A percentile compares a stretch with the other conserved stretches of the same genome.
Evolutionary conservation across 2,797 vertebrate species (phyloP).

Genomic region (Leptoclinus maculatus): DNA sequence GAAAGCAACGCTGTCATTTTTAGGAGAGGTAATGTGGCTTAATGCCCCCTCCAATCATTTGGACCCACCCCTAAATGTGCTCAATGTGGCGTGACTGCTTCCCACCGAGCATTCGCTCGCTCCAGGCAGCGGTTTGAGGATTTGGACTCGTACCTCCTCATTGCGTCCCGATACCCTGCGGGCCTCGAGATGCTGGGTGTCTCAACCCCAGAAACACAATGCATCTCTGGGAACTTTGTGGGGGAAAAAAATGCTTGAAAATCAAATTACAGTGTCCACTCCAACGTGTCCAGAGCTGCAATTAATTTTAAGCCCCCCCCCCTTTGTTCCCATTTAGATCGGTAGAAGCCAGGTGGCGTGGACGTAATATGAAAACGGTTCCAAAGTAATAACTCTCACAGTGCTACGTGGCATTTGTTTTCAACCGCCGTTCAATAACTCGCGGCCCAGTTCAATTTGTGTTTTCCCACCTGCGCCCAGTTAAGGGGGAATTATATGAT

Average conservation of each 20-base stretch:
- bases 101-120: constrained; percentile 51
- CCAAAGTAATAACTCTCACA: constrained; percentile 46
- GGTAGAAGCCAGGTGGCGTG: neutral
- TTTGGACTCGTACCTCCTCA: constrained; percentile 61
- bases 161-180: constrained; percentile 47
- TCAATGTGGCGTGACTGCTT: constrained; percentile 72
- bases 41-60: constrained; percentile 69
- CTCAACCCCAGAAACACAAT: constrained; percentile 41
- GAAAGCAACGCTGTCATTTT: constrained; percentile 57
- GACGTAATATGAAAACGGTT: constrained; percentile 18
- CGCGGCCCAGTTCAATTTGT: constrained; percentile 52
- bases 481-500: constrained; percentile 74
- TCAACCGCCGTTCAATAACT: constrained; percentile 42
- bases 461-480: constrained; percentile 58
- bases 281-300: neutral
- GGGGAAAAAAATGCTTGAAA: constrained; percentile 45
- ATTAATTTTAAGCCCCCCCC: neutral
- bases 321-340: constrained; percentile 11
- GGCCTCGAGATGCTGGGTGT: constrained; percentile 27
- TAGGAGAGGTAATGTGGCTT: constrained; percentile 70
- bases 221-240: constrained; percentile 29
- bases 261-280: constrained; percentile 33
- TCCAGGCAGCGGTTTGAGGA: constrained; percentile 60
- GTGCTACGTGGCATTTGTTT: constrained; percentile 46
- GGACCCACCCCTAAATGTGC: constrained; percentile 63